Evolutionary conservation across 2,888 invertebrate genomes (phyloP).

Genomic region (Macrophya alboannulata): DNA sequence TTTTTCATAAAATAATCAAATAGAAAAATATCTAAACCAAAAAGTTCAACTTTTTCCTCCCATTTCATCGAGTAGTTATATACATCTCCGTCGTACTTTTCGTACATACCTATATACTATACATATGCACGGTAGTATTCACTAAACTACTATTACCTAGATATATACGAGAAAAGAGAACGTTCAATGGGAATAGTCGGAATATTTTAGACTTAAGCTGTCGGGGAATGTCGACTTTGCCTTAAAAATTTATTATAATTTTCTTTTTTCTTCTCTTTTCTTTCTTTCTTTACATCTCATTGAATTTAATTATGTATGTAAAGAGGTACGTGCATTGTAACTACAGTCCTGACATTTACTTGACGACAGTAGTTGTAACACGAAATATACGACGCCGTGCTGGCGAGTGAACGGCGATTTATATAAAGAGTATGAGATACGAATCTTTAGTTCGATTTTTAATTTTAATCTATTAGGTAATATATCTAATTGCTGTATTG

Average conservation of each 20-base stretch:
- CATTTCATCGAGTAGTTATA: not conserved
- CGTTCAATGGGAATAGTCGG: conserved; percentile 25
- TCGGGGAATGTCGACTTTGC: not conserved
- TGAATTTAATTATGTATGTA: not conserved
- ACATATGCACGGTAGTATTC: not conserved
- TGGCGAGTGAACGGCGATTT: not conserved
- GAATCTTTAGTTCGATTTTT: not conserved
- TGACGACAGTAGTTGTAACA: not conserved
- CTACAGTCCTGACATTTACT: not conserved
- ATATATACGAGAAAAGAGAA: conserved; percentile 16
- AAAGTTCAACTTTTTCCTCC: not conserved
- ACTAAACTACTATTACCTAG: not conserved
- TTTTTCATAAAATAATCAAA: not conserved
- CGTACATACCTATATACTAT: not conserved
- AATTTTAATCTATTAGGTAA: not conserved
- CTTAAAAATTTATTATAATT: conserved; percentile 31
- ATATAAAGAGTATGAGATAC: not conserved
- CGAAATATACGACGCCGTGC: not conserved
- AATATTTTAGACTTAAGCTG: not conserved
- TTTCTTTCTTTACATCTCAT: not conserved
- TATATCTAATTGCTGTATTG: not conserved
- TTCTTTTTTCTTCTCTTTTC: not conserved
- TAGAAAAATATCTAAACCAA: not conserved
- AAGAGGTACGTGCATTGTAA: conserved; percentile 3
- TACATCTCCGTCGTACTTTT: not conserved